These are phyloP conservation scores for Stictonetta naevosa DNA, from an alignment of 2,113 vertebrate species.

Conservation along the genomic window DNA sequence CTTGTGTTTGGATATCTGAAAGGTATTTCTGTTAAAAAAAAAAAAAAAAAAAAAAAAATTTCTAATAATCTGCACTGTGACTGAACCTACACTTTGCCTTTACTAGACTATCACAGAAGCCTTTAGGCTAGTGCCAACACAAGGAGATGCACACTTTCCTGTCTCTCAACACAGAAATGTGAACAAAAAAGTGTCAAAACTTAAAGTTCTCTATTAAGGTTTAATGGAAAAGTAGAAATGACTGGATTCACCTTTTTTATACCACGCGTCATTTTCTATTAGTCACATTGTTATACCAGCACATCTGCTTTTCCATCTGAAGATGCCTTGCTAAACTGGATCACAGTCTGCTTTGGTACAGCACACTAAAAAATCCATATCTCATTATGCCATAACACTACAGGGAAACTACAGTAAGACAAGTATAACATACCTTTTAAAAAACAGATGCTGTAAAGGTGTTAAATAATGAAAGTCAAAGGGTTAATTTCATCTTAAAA, in stretches of 20 bases:
- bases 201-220: background rate
- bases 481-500: background rate
- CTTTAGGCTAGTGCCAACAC: background rate
- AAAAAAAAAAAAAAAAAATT: background rate
- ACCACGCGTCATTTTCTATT: background rate
- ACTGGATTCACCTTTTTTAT: background rate
- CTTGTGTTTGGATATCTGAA: background rate
- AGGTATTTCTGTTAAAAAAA: background rate
- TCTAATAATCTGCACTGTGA: background rate
- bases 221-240: background rate
- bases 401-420: background rate
- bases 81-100: background rate
- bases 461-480: background rate
- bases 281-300: background rate
- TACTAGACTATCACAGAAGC: background rate
- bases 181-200: background rate
- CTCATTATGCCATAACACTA: background rate
- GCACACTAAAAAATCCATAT: background rate
- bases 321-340: background rate
- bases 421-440: background rate
- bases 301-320: background rate
- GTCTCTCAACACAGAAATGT: background rate
- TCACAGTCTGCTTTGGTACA: background rate
- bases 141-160: background rate
- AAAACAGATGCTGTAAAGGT: background rate